phyloP scores from a whole-genome alignment of 2,113 vertebrate genomes.

The Caranx ignobilis region DNA sequence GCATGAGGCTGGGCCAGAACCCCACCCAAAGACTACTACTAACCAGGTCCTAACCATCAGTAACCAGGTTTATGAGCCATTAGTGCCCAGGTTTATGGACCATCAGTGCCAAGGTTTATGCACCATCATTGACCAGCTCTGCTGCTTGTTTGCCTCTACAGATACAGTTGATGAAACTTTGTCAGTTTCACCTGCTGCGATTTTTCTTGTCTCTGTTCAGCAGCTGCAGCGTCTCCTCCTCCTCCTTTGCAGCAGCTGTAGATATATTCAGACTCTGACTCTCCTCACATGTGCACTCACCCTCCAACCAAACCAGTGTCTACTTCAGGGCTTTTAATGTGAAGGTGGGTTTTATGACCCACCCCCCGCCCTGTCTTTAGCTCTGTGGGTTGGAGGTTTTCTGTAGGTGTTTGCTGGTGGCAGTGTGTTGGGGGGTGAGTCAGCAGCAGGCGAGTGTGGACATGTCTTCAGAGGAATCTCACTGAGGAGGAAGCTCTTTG shows the following conservation, averaged over 20 bases:
- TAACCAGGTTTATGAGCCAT: conserved; percentile 23
- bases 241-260: conserved; percentile 74
- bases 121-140: no score
- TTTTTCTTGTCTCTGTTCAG: conserved; percentile 42
- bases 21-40: conserved; percentile 48
- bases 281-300: conserved; percentile 61
- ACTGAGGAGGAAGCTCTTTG: conserved; percentile 8
- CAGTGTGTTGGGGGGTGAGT: neutral
- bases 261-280: conserved; percentile 78
- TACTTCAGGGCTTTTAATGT: conserved; percentile 27
- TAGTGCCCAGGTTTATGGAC: conserved; percentile 13
- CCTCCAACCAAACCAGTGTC: conserved; percentile 48
- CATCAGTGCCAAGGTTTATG: conserved; percentile 36
- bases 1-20: conserved; percentile 46
- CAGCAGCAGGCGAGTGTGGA: conserved; percentile 51
- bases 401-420: neutral
- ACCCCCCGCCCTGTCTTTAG: neutral
- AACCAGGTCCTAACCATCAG: neutral
- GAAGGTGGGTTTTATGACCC: conserved; percentile 16
- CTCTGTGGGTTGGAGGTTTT: conserved; percentile 48
- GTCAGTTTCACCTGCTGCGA: conserved; percentile 49
- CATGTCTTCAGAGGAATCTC: conserved; percentile 45
- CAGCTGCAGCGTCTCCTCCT: conserved; percentile 70
- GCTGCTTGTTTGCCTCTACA: conserved; percentile 27
- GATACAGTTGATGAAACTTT: conserved; percentile 2